A percentile compares a stretch with the other conserved stretches of the same genome.
Conservation (phyloP, 1,140 invertebrate genomes). For the Tetramorium alpestre region DNA sequence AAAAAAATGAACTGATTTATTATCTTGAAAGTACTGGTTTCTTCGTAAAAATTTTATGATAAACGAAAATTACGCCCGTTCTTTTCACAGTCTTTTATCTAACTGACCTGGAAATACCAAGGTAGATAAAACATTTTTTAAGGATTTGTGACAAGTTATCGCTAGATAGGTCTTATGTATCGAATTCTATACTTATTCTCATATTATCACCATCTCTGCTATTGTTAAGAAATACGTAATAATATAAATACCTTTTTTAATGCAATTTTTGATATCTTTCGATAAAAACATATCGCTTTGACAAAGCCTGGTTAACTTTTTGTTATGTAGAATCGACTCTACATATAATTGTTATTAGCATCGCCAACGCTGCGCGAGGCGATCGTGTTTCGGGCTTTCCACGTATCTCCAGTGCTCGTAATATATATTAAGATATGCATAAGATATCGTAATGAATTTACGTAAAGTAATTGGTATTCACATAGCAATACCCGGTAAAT, state of each 20-base stretch:
- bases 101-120: no score
- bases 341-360: conserved; percentile 23
- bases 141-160: no score
- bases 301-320: not conserved
- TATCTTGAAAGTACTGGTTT: no score
- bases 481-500: conserved; percentile 22
- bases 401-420: conserved; percentile 77
- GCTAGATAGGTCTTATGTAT: no score
- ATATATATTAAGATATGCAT: conserved; percentile 48
- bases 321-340: conserved; percentile 17
- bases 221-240: not conserved
- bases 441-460: conserved; percentile 43
- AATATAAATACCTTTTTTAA: not conserved
- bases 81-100: no score
- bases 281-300: not conserved
- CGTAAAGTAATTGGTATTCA: conserved; percentile 7
- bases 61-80: no score
- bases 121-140: no score
- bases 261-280: not conserved
- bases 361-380: conserved; percentile 31
- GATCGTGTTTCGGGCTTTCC: conserved; percentile 71
- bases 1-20: no score
- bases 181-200: no score
- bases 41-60: no score
- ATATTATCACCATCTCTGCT: no score